A percentile compares a stretch with the other conserved stretches of the same genome.
Evolutionary conservation across 2,113 vertebrate genomes (phyloP).

Genomic region (Vidua macroura): DNA sequence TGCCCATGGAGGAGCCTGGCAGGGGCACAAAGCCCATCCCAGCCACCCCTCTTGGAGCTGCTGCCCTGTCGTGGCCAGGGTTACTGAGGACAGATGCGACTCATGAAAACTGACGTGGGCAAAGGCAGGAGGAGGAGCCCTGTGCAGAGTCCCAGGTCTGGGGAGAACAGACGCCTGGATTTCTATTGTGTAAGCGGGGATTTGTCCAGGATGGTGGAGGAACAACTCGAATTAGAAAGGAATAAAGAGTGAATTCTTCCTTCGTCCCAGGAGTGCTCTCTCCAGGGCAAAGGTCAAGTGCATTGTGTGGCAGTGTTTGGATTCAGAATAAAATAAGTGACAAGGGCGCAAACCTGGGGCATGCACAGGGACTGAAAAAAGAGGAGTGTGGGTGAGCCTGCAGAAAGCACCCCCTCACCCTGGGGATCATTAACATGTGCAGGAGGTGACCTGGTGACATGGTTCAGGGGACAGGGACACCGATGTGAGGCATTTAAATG

Average conservation of each 20-base stretch:
- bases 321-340: constrained; percentile 56
- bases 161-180: not conserved
- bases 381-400: not conserved
- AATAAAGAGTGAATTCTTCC: constrained; percentile 58
- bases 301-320: constrained; percentile 50
- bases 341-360: constrained; percentile 17
- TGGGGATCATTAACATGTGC: constrained; percentile 48
- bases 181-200: constrained; percentile 6
- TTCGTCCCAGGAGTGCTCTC: constrained; percentile 17
- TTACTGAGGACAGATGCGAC: not conserved
- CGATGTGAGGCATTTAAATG: not conserved
- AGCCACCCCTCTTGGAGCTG: not conserved
- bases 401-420: not conserved
- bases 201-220: not conserved
- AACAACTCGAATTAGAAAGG: constrained; percentile 44
- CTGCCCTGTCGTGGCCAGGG: accelerated
- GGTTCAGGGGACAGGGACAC: not conserved
- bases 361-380: constrained; percentile 17
- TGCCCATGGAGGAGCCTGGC: not conserved
- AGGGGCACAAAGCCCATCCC: not conserved
- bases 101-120: accelerated
- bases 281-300: constrained; percentile 49
- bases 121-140: not conserved
- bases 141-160: not conserved
- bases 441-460: constrained; percentile 40